Evolutionary conservation across 2,113 vertebrate species (phyloP), one percentile per base, ranked within the genome.

Genomic region (Mustela lutreola): DNA sequence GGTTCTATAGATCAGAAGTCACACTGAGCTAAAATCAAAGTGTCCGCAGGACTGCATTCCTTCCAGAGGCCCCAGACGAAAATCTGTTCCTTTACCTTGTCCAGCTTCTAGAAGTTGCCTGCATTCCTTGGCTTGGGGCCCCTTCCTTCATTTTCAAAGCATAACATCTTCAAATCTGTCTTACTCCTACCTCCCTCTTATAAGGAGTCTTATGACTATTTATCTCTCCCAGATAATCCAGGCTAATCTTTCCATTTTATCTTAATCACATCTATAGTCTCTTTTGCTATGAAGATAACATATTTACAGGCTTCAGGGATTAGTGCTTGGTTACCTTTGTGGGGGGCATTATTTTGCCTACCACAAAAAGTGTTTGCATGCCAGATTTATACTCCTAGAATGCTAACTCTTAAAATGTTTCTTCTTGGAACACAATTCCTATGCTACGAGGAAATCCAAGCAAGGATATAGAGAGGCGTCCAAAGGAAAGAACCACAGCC

Each of bases 401-500:
- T 88, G 14, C 2, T 73, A 5, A 7, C 33, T 87, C 9, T 33
- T 56, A 89, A 56, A 56, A 70, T 42, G 26, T 31, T 73, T 21
- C 7, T 92, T 81, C 63, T 76, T 94, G 84, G 73, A 88, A 89
- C 6, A n/a, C 65, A 86, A 36, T 73, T 85, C 81, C 42, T 76
- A n/a, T 88, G 53, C 36, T 53, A 0, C 76, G 16, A 81, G 50
- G 5, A 62, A 83, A 33, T 39, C 53, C 4, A 92, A 86, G 50
- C 22, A 65, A 78, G 11, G 11, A 15, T 42, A 11, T 75, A 65
- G 60, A 75, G 45, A 88, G 65, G 9, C 1, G 18, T 80, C 63
- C 26, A 24, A 36, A 19, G 39, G 82, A 24, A 36, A 62, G 45
- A 96, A 89, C 21, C 36, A 63, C 87, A 45, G 11, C 45, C 50